Conservation (phyloP, 2,797 vertebrate genomes). For the Protosalanx chinensis region DNA sequence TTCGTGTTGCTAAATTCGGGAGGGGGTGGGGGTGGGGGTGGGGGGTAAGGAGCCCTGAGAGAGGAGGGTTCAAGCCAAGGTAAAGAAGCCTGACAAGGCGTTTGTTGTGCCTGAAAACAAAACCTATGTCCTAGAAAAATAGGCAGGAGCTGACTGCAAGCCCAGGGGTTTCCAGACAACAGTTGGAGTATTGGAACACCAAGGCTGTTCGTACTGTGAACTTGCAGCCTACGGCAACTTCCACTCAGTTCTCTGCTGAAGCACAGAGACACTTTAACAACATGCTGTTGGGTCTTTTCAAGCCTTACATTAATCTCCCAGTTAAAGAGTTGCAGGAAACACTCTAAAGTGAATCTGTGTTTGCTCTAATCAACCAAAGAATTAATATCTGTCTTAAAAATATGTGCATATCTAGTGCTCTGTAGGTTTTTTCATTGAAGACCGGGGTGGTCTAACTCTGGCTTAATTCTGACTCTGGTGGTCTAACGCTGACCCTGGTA, state of each 20-base stretch:
- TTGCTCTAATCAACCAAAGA: too few relatives aligned
- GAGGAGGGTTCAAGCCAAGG: slow-evolving; percentile 67
- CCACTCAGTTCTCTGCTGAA: slow-evolving; percentile 50
- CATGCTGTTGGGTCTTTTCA: slow-evolving; percentile 41
- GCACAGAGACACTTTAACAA: slow-evolving; percentile 48
- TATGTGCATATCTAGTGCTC: too few relatives aligned
- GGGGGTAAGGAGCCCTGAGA: slow-evolving; percentile 50
- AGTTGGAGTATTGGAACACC: slow-evolving; percentile 56
- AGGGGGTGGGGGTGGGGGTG: slow-evolving; percentile 40
- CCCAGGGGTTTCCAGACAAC: slow-evolving; percentile 59
- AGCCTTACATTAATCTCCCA: slow-evolving; percentile 36
- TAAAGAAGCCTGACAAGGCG: slow-evolving; percentile 72
- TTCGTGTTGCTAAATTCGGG: slow-evolving; percentile 64
- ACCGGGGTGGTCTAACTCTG: too few relatives aligned
- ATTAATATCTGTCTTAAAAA: too few relatives aligned
- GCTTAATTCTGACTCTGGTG: too few relatives aligned
- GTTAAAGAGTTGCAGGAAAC: background rate
- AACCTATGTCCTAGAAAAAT: slow-evolving; percentile 73
- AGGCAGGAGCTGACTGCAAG: slow-evolving; percentile 59
- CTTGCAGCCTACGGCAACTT: slow-evolving; percentile 56
- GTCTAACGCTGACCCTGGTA: too few relatives aligned
- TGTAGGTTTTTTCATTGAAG: too few relatives aligned
- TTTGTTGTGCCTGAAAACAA: slow-evolving; percentile 79
- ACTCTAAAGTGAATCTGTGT: too few relatives aligned
- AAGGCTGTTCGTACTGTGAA: slow-evolving; percentile 48